Evolutionary conservation across 1,140 invertebrate species (phyloP).

Genomic region (Drosophila oshimai): DNA sequence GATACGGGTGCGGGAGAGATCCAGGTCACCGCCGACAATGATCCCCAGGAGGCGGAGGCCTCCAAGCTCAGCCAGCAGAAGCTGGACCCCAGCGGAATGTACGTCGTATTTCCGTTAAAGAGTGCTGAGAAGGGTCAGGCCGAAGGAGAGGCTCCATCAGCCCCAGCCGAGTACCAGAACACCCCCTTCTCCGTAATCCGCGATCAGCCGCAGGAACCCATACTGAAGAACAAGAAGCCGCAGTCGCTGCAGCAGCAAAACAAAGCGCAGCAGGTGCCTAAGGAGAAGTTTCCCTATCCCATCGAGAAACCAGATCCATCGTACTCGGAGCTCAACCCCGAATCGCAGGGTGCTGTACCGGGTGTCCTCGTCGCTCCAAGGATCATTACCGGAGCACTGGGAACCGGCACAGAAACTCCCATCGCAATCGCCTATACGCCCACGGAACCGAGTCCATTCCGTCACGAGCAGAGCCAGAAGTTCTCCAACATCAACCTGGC

Average conservation of each 20-base stretch:
- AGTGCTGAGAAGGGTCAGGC: conserved; percentile 33
- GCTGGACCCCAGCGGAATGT: conserved; percentile 81
- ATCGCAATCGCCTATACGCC: conserved; percentile 84
- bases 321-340: conserved; percentile 54
- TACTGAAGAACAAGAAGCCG: conserved; percentile 83
- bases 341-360: conserved; percentile 24
- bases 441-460: conserved; percentile 75
- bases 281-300: conserved; percentile 86
- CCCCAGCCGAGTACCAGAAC: conserved; percentile 74
- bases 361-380: conserved; percentile 61
- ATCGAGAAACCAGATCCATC: conserved; percentile 84
- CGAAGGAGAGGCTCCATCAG: conserved; percentile 39
- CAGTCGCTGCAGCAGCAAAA: conserved; percentile 70
- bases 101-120: conserved; percentile 86
- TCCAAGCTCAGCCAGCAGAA: conserved; percentile 35
- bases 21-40: conserved; percentile 75
- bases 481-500: conserved; percentile 78
- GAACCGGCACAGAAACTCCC: conserved; percentile 82
- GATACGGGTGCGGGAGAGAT: conserved; percentile 71
- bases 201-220: conserved; percentile 83
- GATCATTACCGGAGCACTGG: conserved; percentile 65
- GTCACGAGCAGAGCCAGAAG: conserved; percentile 38
- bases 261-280: conserved; percentile 61
- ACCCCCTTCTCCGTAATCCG: conserved; percentile 81
- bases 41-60: conserved; percentile 62